Evolutionary conservation across 2,888 invertebrate species (phyloP).

Genomic region (Synanthedon vespiformis): DNA sequence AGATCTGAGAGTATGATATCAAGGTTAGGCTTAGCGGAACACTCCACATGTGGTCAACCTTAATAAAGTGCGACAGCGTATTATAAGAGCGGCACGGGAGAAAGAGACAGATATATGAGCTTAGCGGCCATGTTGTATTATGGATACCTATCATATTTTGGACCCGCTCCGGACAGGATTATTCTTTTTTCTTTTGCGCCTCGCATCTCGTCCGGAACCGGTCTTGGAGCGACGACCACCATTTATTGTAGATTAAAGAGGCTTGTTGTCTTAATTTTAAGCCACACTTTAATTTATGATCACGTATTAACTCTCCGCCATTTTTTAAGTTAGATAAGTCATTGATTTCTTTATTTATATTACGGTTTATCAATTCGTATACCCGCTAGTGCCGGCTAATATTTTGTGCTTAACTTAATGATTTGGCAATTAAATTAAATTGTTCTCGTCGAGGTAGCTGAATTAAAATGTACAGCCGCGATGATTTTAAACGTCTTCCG

Average conservation of each 20-base stretch:
- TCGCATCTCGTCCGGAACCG: conserved; percentile 56
- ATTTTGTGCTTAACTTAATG: conserved; percentile 68
- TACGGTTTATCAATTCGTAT: conserved; percentile 43
- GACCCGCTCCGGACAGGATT: conserved; percentile 67
- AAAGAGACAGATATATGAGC: conserved; percentile 52
- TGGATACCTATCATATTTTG: conserved; percentile 72
- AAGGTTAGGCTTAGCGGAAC: conserved; percentile 71
- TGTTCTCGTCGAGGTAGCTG: conserved; percentile 64
- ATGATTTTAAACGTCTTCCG: conserved; percentile 39
- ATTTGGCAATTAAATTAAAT: conserved; percentile 70
- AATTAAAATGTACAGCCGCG: conserved; percentile 58
- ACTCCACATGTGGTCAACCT: conserved; percentile 71
- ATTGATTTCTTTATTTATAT: conserved; percentile 62
- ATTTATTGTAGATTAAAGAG: conserved; percentile 72
- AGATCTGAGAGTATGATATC: conserved; percentile 65
- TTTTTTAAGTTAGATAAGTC: conserved; percentile 53
- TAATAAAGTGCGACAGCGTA: conserved; percentile 60
- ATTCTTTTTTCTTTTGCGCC: conserved; percentile 64
- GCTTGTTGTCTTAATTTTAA: conserved; percentile 72
- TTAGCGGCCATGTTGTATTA: conserved; percentile 71
- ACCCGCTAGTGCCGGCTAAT: conserved; percentile 59
- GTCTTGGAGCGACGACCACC: conserved; percentile 63
- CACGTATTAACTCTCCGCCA: conserved; percentile 61
- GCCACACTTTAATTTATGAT: conserved; percentile 66
- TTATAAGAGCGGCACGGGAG: conserved; percentile 27